Conservation (phyloP, 2,113 vertebrate species). For the Ornithorhynchus anatinus region DNA sequence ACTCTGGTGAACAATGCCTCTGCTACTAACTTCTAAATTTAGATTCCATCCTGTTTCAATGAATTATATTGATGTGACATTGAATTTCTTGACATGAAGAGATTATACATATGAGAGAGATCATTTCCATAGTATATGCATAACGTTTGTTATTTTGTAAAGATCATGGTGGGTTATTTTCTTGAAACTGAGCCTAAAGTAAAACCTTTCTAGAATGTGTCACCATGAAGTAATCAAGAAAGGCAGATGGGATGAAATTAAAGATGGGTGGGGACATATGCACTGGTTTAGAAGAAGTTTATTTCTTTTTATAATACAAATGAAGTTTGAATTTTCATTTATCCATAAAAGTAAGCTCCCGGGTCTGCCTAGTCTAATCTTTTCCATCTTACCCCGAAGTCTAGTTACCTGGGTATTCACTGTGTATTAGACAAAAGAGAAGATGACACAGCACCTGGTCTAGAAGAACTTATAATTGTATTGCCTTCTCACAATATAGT, state of each 20-base stretch:
- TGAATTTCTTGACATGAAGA: neutral
- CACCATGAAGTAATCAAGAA: neutral
- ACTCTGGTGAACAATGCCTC: rapidly evolving
- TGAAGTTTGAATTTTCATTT: neutral
- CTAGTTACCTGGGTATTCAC: too few relatives aligned
- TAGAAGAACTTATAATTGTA: too few relatives aligned
- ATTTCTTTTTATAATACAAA: neutral
- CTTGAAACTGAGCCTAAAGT: constrained; percentile 21
- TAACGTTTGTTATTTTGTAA: constrained; percentile 12
- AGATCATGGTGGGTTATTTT: constrained; percentile 26
- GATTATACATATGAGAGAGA: constrained; percentile 17
- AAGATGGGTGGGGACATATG: neutral
- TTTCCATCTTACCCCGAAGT: neutral
- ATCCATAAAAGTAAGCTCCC: neutral
- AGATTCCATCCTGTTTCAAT: neutral
- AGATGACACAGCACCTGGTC: too few relatives aligned
- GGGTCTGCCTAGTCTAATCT: neutral
- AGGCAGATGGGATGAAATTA: neutral
- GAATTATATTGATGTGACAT: neutral
- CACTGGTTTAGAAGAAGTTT: neutral
- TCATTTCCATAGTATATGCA: constrained; percentile 16
- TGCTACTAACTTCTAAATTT: neutral
- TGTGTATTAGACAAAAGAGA: too few relatives aligned
- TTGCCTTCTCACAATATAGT: too few relatives aligned
- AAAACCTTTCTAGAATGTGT: constrained; percentile 9